phyloP scores from a whole-genome alignment of 1,140 invertebrate species.

The Drosophila tristis region DNA sequence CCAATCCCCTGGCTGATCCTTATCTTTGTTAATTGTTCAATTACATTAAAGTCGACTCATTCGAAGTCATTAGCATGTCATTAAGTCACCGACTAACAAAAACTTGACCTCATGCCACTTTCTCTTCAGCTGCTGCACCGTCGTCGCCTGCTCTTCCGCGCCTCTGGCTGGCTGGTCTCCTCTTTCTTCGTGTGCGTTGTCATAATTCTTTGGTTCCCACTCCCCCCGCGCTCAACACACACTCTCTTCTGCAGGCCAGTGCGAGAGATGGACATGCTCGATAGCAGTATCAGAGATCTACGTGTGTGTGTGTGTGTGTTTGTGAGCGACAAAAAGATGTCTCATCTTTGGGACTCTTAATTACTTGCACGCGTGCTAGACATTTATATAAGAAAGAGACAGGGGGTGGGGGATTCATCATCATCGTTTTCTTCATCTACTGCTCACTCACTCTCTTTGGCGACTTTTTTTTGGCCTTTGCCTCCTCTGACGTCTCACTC shows the following conservation, averaged over 20 bases:
- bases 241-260: slow-evolving; percentile 19
- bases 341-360: slow-evolving; percentile 73
- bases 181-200: slow-evolving; percentile 38
- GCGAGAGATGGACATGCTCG: slow-evolving; percentile 73
- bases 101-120: slow-evolving; percentile 52
- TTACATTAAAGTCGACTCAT: slow-evolving; percentile 56
- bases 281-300: slow-evolving; percentile 70
- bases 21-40: slow-evolving; percentile 65
- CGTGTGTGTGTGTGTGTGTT: slow-evolving; percentile 14
- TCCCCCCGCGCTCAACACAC: not conserved
- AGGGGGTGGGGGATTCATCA: slow-evolving; percentile 4
- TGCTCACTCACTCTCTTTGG: not conserved
- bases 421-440: not conserved
- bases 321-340: slow-evolving; percentile 63
- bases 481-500: slow-evolving; percentile 23
- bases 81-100: slow-evolving; percentile 55
- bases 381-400: slow-evolving; percentile 59
- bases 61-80: slow-evolving; percentile 70
- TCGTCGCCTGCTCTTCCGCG: not conserved
- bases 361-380: slow-evolving; percentile 81
- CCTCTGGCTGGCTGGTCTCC: not conserved
- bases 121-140: slow-evolving; percentile 38
- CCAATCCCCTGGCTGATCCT: slow-evolving; percentile 30
- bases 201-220: slow-evolving; percentile 43
- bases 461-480: not conserved